phyloP scores from a whole-genome alignment of 2,797 vertebrate genomes.

The Acipenser oxyrinchus region DNA sequence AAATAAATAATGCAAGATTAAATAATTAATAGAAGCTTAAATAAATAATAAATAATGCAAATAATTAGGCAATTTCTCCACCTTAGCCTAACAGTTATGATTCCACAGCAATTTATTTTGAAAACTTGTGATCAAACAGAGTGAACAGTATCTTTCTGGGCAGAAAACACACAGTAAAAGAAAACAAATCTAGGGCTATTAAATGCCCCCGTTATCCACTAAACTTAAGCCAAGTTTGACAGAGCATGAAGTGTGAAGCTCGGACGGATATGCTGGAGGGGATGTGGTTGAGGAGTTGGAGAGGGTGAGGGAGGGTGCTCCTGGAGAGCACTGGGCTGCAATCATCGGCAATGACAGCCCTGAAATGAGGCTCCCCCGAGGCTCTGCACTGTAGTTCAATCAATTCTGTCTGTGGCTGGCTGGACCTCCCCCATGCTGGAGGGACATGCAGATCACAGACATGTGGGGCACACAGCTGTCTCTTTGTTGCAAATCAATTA shows the following conservation, averaged over 20 bases:
- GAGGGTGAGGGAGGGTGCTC: conserved; percentile 15
- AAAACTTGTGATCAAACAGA: no score
- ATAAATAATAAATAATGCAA: no score
- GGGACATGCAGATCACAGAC: conserved; percentile 33
- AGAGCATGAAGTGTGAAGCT: conserved; percentile 27
- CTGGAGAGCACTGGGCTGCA: conserved; percentile 28
- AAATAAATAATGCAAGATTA: no score
- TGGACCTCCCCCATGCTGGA: conserved; percentile 22
- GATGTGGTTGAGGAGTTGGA: conserved; percentile 33
- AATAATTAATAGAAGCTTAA: no score
- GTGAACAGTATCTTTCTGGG: no score
- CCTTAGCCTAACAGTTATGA: no score
- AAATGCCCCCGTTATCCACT: not conserved
- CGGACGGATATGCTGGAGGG: conserved; percentile 20
- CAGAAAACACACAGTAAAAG: no score
- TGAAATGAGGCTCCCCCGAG: conserved; percentile 29
- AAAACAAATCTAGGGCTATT: no score
- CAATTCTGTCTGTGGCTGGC: conserved; percentile 38
- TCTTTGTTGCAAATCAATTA: conserved; percentile 45
- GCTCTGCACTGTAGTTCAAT: conserved; percentile 39
- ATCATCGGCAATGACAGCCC: conserved; percentile 34
- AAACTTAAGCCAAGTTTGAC: conserved; percentile 8
- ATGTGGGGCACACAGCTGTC: conserved; percentile 50
- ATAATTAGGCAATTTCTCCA: no score
- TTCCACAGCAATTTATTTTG: no score